Evolutionary conservation across 2,113 vertebrate species (phyloP), one percentile per base, ranked within the genome.

Genomic region (Panthera uncia): DNA sequence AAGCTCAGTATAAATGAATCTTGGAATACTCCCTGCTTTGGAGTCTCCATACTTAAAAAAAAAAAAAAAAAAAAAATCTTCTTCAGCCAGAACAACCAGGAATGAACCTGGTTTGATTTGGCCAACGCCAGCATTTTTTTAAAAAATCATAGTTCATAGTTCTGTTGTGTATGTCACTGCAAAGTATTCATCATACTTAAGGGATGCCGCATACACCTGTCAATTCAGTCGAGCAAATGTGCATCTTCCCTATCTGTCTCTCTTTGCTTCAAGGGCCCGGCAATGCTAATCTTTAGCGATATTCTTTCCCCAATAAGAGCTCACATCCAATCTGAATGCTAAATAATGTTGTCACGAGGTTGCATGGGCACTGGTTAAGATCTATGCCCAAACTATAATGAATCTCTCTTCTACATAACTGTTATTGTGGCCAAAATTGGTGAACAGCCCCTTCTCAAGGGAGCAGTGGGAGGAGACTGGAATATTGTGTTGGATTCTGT

Each of bases 311-410:
- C 93, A 97, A 0, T 91, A 97, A 98, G 97, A 95, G 97, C 96
- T 97, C 95, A 86, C 94, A 97, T 97, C 88, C 91, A 95, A 93
- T 96, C 94, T 98, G 98, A 98, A 98, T 97, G 97, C 97, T 98
- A 98, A 98, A 98, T 98, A 97, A 98, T 97, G 97, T 98, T 98
- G 98, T 98, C 98, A 98, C 1, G 96, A 89, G 98, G 97, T 97
- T 97, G 94, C 68, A 93, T 86, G 95, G 97, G 97, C 97, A 97
- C 94, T 98, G 98, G 96, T 93, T 94, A 98, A 98, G 98, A 97
- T 98, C 97, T 97, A 97, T 98, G 98, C 97, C 98, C 97, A 97
- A 97, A 97, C 98, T 97, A 97, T 98, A 98, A 98, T 98, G 98
- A 98, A 97, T 98, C 97, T 98, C 97, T 97, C 97, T 96, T 96